Evolutionary conservation across 53 echinoderm and acorn worm species (phyloP), one percentile per base, ranked within the genome.

Genomic region (Mesocentrotus franciscanus): DNA sequence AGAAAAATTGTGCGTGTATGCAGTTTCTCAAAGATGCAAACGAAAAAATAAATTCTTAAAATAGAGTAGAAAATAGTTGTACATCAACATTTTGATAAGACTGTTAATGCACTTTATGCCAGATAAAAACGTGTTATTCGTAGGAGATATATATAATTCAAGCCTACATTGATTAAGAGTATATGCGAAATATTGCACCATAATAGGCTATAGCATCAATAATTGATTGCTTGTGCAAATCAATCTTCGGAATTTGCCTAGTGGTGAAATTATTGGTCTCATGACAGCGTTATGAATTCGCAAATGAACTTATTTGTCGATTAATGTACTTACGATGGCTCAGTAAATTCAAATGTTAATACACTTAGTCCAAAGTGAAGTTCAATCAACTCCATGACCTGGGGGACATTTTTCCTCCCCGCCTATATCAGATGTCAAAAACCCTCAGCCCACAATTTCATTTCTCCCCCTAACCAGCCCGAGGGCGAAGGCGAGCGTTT

Each of bases 371-470:
- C 87, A 87, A 58, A 22, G 57, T 58, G 32, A 57, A 58, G 87
- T 87, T 87, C 87, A 87, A 13, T 58, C 87, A 87, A 11, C 87
- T 24, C 26, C 13, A 2, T 27, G 56, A 56, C 87, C 87, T 30
- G 8, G 56, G n/a, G 87, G 58, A n/a, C 56, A 58, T 87, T 58
- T 87, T 39, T 10, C 29, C 34, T 30, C 10, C 75, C n/a, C 5
- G 27, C 87, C 36, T 33, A 87, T 87, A 87, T 87, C 87, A 87
- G 58, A 87, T 87, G 58, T 55, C 87, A 87, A 58, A 87, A 75
- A 75, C 75, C 87, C n/a, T 10, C 81, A 29, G 26, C 15, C 87
- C 59, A 87, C 14, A 87, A 87, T 87, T 58, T 87, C 87, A 58
- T 87, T 87, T 87, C 87, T 87, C 57, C 87, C 87, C 87, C 13